phyloP scores from a whole-genome alignment of 1,140 invertebrate genomes.

The Ctenoplectra terminalis region DNA sequence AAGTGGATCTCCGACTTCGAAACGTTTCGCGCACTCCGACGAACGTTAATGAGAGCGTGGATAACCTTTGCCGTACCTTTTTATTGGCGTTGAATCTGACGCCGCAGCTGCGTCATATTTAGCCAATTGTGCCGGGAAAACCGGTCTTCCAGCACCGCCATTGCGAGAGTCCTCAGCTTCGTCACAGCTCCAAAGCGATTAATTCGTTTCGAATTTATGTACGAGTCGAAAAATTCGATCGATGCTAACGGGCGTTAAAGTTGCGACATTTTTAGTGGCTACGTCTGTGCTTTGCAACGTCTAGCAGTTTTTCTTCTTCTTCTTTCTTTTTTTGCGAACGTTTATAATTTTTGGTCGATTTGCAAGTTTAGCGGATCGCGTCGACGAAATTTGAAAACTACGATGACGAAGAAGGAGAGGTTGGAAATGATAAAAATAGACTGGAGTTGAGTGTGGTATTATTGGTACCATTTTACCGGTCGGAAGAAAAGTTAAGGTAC shows the following conservation, averaged over 20 bases:
- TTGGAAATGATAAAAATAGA: too few relatives aligned
- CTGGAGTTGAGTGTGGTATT: too few relatives aligned
- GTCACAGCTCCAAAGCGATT: constrained; percentile 31
- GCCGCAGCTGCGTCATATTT: constrained; percentile 40
- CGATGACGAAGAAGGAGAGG: too few relatives aligned
- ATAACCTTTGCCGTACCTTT: constrained; percentile 44
- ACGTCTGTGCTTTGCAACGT: neutral
- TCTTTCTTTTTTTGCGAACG: neutral
- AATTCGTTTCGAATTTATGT: neutral
- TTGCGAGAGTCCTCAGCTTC: neutral
- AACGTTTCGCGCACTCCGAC: neutral
- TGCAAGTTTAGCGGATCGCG: neutral
- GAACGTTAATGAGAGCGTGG: constrained; percentile 46
- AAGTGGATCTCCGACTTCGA: neutral
- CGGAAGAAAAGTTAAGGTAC: too few relatives aligned
- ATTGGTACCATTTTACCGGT: too few relatives aligned
- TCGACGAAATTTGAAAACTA: neutral
- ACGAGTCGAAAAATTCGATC: neutral
- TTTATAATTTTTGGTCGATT: neutral
- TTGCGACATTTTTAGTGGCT: neutral
- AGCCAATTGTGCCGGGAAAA: constrained; percentile 44
- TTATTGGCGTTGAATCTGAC: constrained; percentile 47
- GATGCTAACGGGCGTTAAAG: neutral
- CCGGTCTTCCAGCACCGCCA: constrained; percentile 26
- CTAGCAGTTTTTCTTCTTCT: too few relatives aligned